phyloP scores from a whole-genome alignment of 1,140 invertebrate genomes.

The Drosophila triauraria region DNA sequence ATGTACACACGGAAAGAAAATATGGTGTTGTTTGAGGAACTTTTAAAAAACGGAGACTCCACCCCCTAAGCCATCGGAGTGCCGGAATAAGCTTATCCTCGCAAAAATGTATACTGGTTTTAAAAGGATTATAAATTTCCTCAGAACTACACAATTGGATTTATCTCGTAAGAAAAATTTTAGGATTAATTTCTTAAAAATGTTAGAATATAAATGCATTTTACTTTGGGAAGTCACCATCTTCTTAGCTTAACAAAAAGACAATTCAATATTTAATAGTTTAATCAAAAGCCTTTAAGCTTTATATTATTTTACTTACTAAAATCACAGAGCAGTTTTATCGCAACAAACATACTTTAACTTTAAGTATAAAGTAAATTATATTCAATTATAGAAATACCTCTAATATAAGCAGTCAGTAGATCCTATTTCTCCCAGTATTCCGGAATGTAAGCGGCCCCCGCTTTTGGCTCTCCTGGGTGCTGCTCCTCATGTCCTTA shows the following conservation, averaged over 20 bases:
- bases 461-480: constrained; percentile 43
- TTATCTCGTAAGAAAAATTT: too few relatives aligned
- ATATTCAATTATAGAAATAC: background rate
- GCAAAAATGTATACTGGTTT: too few relatives aligned
- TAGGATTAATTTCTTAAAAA: too few relatives aligned
- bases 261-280: background rate
- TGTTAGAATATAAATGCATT: too few relatives aligned
- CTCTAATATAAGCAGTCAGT: background rate
- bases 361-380: background rate
- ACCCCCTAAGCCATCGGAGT: background rate
- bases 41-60: background rate
- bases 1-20: background rate
- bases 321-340: background rate
- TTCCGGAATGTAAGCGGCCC: constrained; percentile 25
- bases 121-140: background rate
- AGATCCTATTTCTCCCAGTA: constrained; percentile 3
- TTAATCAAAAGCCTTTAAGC: background rate
- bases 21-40: background rate
- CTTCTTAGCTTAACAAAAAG: too few relatives aligned
- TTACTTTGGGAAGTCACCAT: too few relatives aligned
- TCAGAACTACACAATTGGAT: background rate
- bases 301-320: too few relatives aligned
- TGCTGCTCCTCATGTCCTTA: constrained; percentile 59
- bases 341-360: too few relatives aligned
- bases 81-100: too few relatives aligned